Evolutionary conservation across 2,113 vertebrate species (phyloP).

Genomic region (Labeo catla): DNA sequence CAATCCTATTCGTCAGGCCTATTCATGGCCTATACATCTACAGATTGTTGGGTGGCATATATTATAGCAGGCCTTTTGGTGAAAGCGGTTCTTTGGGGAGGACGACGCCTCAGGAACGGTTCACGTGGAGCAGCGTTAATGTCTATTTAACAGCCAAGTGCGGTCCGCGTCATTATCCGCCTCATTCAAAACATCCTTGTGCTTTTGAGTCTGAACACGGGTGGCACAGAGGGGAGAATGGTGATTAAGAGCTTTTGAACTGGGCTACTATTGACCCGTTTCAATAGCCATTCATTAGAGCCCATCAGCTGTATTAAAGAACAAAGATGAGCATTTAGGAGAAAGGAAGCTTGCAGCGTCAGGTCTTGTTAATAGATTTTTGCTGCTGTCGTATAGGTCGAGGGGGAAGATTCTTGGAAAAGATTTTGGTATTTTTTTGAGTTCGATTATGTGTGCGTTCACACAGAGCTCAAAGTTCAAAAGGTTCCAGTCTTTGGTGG

Average conservation of each 20-base stretch:
- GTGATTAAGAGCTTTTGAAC: conserved; percentile 34
- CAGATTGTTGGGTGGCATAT: conserved; percentile 59
- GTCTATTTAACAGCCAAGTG: conserved; percentile 72
- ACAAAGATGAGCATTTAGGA: conserved; percentile 51
- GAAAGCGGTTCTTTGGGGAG: conserved; percentile 50
- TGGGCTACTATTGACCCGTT: conserved; percentile 47
- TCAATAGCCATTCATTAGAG: conserved; percentile 59
- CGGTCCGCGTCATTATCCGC: conserved; percentile 65
- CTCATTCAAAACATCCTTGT: conserved; percentile 63
- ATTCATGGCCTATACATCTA: conserved; percentile 52
- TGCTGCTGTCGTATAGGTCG: neutral
- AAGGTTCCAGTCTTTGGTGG: conserved; percentile 11
- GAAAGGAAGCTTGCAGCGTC: conserved; percentile 17
- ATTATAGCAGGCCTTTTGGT: neutral
- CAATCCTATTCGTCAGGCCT: neutral
- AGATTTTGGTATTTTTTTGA: neutral
- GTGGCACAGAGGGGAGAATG: conserved; percentile 28
- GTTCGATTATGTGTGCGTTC: neutral
- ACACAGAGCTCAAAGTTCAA: conserved; percentile 18
- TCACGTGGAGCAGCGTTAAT: conserved; percentile 66
- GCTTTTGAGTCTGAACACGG: conserved; percentile 31
- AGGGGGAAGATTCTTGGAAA: conserved; percentile 5
- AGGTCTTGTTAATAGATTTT: conserved; percentile 32
- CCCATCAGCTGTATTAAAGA: conserved; percentile 68
- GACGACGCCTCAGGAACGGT: conserved; percentile 63